Evolutionary conservation across 2,888 invertebrate species (phyloP), one percentile per base, ranked within the genome.

Genomic region (Spatulosminthurus flaviceps): DNA sequence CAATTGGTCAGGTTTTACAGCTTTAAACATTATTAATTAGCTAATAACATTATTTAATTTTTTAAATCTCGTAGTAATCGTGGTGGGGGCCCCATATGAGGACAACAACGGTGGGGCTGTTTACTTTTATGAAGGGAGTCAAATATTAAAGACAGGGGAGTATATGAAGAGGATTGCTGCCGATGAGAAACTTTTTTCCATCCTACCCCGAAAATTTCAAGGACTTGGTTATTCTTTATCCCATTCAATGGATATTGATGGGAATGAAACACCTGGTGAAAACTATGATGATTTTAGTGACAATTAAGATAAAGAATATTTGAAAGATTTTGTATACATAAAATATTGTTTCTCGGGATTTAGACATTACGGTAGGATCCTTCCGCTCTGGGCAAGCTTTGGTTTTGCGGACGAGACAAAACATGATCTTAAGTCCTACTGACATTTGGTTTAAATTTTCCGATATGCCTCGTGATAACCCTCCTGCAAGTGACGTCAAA

Each of bases 171-270:
- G 67, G 4, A 26, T 67, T 9, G n/a, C 28, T 5, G 26, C 67
- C 2, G 29, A 13, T 9, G 28, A 67, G 1, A 13, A n/a, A 67
- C 1, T n/a, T 26, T 28, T 29, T 24, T 24, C 28, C 4, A 26
- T 4, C 28, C 24, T 29, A 13, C 67, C 28, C 19, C 19, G 11
- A 29, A 24, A 4, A 28, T 24, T 67, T 26, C 26, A 26, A 26
- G 67, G 67, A 67, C 28, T 67, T 26, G 67, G 67, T 1, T 24
- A 28, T 67, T 67, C 67, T 19, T 13, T 67, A 16, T 67, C 67
- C 26, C 7, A 24, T 9, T 13, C 51, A 19, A 19, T 5, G 28
- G 67, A 67, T 26, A 24, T 67, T 28, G 67, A 67, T 67, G 28
- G 67, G 13, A 67, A 67, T 67, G 28, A 26, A 28, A 67, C 67